A percentile compares a stretch with the other conserved stretches of the same genome.
These are phyloP conservation scores for Falco novaeseelandiae DNA, from an alignment of 2,797 vertebrate species.

Conservation along the genomic window DNA sequence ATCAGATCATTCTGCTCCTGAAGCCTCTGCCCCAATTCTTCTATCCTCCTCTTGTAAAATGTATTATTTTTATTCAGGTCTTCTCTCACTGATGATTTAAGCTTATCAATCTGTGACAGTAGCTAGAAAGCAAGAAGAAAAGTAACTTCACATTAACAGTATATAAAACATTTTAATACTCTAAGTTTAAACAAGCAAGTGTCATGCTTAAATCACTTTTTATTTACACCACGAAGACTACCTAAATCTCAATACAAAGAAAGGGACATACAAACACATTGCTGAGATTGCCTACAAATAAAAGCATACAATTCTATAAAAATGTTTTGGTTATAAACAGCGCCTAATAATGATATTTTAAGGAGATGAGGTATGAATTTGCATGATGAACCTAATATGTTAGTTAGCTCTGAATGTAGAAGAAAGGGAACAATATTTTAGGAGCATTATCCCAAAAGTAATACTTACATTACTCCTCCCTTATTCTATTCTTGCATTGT, in stretches of 20 bases:
- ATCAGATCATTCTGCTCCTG: constrained; percentile 87
- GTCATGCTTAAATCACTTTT: not conserved
- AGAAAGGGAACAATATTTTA: constrained; percentile 10
- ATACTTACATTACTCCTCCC: constrained; percentile 65
- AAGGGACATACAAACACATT: not conserved
- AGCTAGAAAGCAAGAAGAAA: constrained; percentile 74
- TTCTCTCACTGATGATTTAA: constrained; percentile 78
- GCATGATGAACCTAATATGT: not conserved
- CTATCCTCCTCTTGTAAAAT: constrained; percentile 80
- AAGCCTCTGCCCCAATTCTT: constrained; percentile 82
- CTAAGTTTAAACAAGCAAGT: not conserved
- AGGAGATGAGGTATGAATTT: not conserved
- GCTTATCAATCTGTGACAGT: constrained; percentile 79
- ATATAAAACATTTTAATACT: not conserved
- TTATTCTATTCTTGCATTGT: constrained; percentile 59
- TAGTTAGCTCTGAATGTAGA: not conserved
- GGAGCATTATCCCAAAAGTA: constrained; percentile 27
- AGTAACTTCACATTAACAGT: not conserved
- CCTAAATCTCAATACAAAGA: not conserved
- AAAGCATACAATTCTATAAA: not conserved
- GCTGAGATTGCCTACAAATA: not conserved
- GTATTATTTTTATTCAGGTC: constrained; percentile 75
- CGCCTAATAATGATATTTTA: not conserved
- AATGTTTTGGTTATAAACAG: not conserved
- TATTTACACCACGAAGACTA: not conserved